Evolutionary conservation across 2,113 vertebrate species (phyloP).

Genomic region (Notothenia rossii): DNA sequence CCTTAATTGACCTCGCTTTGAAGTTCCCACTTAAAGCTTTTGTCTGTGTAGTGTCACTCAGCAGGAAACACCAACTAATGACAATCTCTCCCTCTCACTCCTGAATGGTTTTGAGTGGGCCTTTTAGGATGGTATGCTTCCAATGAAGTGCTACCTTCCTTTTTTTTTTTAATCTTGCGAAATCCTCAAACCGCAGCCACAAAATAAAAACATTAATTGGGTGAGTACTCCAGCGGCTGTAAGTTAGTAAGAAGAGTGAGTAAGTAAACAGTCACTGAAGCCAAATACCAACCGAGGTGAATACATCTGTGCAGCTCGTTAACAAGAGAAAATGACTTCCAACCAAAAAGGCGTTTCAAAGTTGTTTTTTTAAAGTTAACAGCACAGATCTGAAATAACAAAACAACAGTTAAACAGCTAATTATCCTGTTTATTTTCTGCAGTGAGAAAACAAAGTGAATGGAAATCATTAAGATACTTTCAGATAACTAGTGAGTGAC

Average conservation of each 20-base stretch:
- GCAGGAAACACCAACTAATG: constrained; percentile 65
- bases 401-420: constrained; percentile 4
- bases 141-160: not conserved
- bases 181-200: constrained; percentile 58
- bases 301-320: constrained; percentile 62
- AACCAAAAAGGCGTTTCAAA: constrained; percentile 32
- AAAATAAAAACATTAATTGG: constrained; percentile 58
- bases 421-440: not conserved
- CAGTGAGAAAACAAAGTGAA: not conserved
- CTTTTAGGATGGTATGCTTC: constrained; percentile 10
- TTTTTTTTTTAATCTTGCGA: constrained; percentile 2
- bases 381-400: not conserved
- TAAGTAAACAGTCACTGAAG: constrained; percentile 60
- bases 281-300: constrained; percentile 57
- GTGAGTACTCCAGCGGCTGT: constrained; percentile 44
- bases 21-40: constrained; percentile 69
- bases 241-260: constrained; percentile 50
- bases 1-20: constrained; percentile 71
- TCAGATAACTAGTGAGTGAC: not conserved
- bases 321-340: constrained; percentile 42
- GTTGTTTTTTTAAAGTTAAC: constrained; percentile 37
- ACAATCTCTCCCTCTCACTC: constrained; percentile 26
- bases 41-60: constrained; percentile 71
- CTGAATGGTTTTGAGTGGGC: not conserved
- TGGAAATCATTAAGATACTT: not conserved